phyloP scores from a whole-genome alignment of 2,797 vertebrate species.

The Spheniscus humboldti region DNA sequence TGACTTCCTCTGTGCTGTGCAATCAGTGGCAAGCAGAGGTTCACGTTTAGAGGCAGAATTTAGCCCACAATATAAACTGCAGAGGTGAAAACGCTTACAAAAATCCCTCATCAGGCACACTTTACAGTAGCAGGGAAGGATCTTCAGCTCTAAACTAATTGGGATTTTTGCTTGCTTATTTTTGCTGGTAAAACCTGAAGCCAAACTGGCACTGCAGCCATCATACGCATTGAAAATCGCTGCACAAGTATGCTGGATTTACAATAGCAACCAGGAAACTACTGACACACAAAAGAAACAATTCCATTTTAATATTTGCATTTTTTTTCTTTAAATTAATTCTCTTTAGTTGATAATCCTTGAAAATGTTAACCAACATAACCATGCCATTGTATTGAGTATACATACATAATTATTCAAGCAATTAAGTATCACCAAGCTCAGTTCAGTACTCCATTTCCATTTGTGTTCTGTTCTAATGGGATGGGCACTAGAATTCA shows the following conservation, averaged over 20 bases:
- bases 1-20: fast-evolving
- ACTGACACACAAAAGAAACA: not conserved
- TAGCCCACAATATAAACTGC: not conserved
- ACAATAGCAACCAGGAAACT: not conserved
- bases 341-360: not conserved
- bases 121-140: not conserved
- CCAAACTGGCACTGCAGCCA: not conserved
- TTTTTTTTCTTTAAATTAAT: not conserved
- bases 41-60: not conserved
- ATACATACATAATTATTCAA: not conserved
- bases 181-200: not conserved
- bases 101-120: not conserved
- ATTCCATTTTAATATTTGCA: not conserved
- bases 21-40: too few species aligned
- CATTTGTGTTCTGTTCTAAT: not conserved
- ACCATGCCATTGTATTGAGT: not conserved
- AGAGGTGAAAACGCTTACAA: not conserved
- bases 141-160: not conserved
- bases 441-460: not conserved
- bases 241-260: not conserved
- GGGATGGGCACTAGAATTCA: not conserved
- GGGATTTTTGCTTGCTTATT: not conserved
- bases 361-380: not conserved
- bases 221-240: fast-evolving
- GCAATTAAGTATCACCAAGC: not conserved